phyloP scores from a whole-genome alignment of 2,113 vertebrate species.

The Lathamus discolor region DNA sequence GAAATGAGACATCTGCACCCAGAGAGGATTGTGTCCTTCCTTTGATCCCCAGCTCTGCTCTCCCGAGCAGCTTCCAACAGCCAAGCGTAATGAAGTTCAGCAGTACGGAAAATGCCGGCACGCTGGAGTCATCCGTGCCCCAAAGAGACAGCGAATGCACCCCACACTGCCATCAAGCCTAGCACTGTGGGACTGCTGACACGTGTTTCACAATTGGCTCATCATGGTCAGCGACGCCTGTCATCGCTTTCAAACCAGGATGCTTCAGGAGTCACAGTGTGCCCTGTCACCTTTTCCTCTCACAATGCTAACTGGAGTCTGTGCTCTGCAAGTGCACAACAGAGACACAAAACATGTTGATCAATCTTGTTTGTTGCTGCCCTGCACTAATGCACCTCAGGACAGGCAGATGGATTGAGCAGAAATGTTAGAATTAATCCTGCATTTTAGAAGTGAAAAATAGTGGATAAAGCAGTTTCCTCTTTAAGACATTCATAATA shows the following conservation, averaged over 20 bases:
- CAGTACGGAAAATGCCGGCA: neutral
- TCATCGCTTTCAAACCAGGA: neutral
- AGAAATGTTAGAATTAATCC: neutral
- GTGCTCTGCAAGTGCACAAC: neutral
- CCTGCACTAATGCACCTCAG: neutral
- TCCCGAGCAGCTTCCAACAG: neutral
- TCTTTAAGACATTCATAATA: neutral
- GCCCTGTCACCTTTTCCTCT: neutral
- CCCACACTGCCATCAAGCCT: neutral
- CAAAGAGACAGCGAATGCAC: neutral
- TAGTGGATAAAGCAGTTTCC: neutral
- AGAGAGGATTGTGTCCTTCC: neutral
- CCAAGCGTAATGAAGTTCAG: neutral
- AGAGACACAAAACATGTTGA: neutral
- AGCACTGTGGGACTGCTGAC: neutral
- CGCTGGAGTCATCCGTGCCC: neutral
- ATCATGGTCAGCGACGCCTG: neutral
- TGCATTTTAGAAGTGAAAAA: neutral
- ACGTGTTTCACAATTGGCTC: neutral
- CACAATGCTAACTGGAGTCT: neutral
- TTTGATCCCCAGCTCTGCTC: neutral
- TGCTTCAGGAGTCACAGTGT: neutral
- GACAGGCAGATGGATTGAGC: neutral
- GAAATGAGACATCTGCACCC: too few relatives aligned
- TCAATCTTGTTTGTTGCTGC: neutral